These are phyloP conservation scores for Galerucella pusilla DNA, from an alignment of 2,888 invertebrate species.

Conservation along the genomic window DNA sequence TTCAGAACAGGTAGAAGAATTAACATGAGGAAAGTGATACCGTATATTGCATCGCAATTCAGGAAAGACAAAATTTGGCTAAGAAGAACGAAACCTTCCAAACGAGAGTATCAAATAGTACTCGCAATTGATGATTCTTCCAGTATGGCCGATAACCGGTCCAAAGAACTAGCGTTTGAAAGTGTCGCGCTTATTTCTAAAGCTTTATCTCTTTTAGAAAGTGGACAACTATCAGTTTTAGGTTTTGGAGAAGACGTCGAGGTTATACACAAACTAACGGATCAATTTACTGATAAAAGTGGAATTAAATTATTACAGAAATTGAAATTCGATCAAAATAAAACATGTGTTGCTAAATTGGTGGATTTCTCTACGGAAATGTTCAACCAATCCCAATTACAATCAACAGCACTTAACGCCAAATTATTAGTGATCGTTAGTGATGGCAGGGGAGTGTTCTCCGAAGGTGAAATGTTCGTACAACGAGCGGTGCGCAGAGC, in stretches of 20 bases:
- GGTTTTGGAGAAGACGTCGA: slow-evolving; percentile 90
- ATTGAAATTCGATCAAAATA: slow-evolving; percentile 89
- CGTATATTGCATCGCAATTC: slow-evolving; percentile 99
- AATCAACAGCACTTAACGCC: slow-evolving; percentile 73
- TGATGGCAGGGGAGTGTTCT: slow-evolving; percentile 94
- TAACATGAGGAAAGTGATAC: slow-evolving; percentile 98
- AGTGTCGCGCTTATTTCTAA: slow-evolving; percentile 91
- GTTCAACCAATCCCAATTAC: slow-evolving; percentile 66
- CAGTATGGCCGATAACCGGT: slow-evolving; percentile 89
- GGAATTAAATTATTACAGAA: slow-evolving; percentile 85
- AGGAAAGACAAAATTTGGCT: slow-evolving; percentile 99
- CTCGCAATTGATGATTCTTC: slow-evolving; percentile 97
- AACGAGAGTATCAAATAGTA: slow-evolving; percentile 95
- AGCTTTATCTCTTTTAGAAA: slow-evolving; percentile 92
- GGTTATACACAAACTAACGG: slow-evolving; percentile 87
- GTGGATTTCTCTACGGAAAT: slow-evolving; percentile 82
- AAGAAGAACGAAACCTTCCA: slow-evolving; percentile 92
- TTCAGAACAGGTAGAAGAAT: slow-evolving; percentile 96
- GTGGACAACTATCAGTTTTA: slow-evolving; percentile 90
- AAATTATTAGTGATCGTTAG: slow-evolving; percentile 92
- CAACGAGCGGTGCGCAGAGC: slow-evolving; percentile 83
- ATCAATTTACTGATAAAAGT: slow-evolving; percentile 87
- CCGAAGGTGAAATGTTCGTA: slow-evolving; percentile 85
- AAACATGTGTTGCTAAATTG: slow-evolving; percentile 86
- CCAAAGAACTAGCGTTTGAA: slow-evolving; percentile 93